Conservation (phyloP, 2,113 vertebrate species). For the Okapia johnstoni region DNA sequence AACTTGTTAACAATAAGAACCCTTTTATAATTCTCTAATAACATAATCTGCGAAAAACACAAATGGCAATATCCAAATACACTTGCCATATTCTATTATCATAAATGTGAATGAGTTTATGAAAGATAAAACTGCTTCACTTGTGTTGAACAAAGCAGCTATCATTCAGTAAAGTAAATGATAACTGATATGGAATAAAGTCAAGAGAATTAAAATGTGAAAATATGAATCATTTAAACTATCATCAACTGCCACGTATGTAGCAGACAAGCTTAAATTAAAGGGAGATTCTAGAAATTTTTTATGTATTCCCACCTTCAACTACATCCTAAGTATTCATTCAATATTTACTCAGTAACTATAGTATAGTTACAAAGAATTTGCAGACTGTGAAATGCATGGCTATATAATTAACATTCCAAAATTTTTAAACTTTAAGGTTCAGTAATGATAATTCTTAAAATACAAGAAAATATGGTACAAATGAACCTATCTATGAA, state of each 20-base stretch:
- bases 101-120: conserved; percentile 11
- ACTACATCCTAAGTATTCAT: not conserved
- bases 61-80: not conserved
- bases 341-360: not conserved
- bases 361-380: not conserved
- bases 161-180: not conserved
- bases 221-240: not conserved
- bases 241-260: not conserved
- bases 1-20: not conserved
- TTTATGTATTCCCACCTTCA: not conserved
- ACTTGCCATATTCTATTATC: not conserved
- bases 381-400: not conserved
- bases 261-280: not conserved
- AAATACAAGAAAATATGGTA: not conserved
- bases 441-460: not conserved
- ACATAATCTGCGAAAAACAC: not conserved
- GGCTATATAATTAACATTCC: not conserved
- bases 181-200: not conserved
- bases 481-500: not conserved
- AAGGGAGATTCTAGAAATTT: not conserved
- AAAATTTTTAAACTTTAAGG: not conserved
- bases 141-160: not conserved
- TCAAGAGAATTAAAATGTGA: conserved; percentile 5
- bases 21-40: conserved; percentile 3
- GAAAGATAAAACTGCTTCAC: not conserved